Base-by-base conservation (phyloP, 2,888 invertebrate genomes). In the Coelinius sp. region DNA sequence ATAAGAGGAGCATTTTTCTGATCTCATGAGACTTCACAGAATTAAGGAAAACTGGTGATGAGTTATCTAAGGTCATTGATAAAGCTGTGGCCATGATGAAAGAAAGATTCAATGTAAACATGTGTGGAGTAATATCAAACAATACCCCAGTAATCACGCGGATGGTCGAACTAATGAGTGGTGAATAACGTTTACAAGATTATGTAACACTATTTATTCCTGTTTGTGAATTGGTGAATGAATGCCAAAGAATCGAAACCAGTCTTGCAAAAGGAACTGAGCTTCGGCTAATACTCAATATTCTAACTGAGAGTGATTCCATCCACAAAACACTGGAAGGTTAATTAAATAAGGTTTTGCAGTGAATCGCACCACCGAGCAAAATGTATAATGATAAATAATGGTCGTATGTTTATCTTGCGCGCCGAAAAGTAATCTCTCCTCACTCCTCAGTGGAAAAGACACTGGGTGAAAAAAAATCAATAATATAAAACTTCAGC, bases 101-200 rank as follows among this genome's bases (percentile, higher is more conserved):
- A 68, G 66, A 72, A 10, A 63, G 65, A 17, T 75, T 73, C 44
- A 68, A 68, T 7, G 75, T 68, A 0, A 49, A 70, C 8, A 66
- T 79, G 38, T 80, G 77, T 74, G 78, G 77, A 7, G 73, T 80
- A 31, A 73, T 79, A 49, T 75, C 77, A 5, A 80, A 79, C 53
- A 80, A 81, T 31, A 6, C 41, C 41, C 38, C 25, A 59, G 0
- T 1, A 74, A 68, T 20, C 4, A 27, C 7, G 27, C 27, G 27
- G 27, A 27, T 27, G 27, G 27, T 3, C 27, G 7, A 7, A 27
- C 20, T 68, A 6, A 52, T 74, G 6, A 35, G 76, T 70, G 59
- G 78, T 44, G n/a, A n/a, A n/a, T n/a, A n/a, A n/a, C 27, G 25
- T 12, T 8, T 67, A 8, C 24, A 24, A 52, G 64, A 71, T 49